A percentile compares a stretch with the other conserved stretches of the same genome.
Conservation (phyloP, 2,797 vertebrate genomes). For the Acanthurus tractus region DNA sequence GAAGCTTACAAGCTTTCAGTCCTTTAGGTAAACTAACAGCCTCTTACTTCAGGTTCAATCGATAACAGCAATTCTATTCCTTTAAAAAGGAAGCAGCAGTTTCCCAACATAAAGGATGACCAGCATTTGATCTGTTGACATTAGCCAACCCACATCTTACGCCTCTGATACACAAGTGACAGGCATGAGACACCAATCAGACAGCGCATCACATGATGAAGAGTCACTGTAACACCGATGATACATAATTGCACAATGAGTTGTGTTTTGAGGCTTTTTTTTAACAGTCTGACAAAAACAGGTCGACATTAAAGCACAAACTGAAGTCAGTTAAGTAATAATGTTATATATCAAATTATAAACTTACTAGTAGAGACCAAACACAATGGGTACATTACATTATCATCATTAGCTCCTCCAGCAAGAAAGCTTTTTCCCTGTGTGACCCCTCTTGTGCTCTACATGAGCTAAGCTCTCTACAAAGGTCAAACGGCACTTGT, state of each 20-base stretch:
- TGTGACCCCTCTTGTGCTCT: not conserved
- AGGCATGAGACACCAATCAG: constrained; percentile 29
- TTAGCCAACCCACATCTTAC: not conserved
- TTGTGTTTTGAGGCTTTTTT: constrained; percentile 7
- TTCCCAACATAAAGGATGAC: constrained; percentile 1
- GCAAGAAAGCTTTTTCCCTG: not conserved
- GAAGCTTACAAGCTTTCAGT: not conserved
- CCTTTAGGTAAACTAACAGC: not conserved
- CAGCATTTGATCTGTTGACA: not conserved
- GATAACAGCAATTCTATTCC: not conserved
- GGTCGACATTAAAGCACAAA: not conserved
- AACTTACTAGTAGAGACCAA: not conserved
- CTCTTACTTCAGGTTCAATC: not conserved
- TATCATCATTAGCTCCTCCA: not conserved
- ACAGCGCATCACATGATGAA: constrained; percentile 50
- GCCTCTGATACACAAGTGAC: constrained; percentile 29
- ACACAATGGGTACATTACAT: not conserved
- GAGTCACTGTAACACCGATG: constrained; percentile 28
- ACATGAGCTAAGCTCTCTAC: constrained; percentile 5
- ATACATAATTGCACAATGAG: constrained; percentile 27
- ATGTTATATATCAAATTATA: not conserved
- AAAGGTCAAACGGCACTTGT: not conserved
- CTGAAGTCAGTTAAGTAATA: not conserved
- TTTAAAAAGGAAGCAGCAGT: not conserved
- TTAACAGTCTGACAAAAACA: constrained; percentile 8